These are phyloP conservation scores for Pseudomyrmex concolor DNA, from an alignment of 1,140 invertebrate species.

Conservation along the genomic window DNA sequence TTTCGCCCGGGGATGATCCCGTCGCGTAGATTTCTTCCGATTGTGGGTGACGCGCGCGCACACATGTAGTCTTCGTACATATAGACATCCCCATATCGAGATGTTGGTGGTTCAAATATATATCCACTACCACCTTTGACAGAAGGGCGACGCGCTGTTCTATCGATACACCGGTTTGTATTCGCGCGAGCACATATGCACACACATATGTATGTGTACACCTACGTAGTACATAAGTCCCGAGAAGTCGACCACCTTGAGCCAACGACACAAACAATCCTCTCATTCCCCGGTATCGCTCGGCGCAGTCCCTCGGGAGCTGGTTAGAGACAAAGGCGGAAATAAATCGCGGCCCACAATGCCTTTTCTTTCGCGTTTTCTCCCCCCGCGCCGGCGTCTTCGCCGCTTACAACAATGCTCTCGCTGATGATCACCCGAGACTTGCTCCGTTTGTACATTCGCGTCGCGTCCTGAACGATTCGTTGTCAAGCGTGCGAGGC, in stretches of 20 bases:
- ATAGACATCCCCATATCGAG: conserved; percentile 22
- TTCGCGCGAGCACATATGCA: neutral
- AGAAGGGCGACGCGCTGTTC: neutral
- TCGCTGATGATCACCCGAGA: conserved; percentile 43
- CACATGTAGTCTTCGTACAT: neutral
- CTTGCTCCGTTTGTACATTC: conserved; percentile 9
- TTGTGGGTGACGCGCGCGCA: conserved; percentile 19
- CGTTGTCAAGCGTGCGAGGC: neutral
- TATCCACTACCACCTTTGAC: conserved; percentile 44
- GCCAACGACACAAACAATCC: conserved; percentile 68
- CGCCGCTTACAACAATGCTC: conserved; percentile 56
- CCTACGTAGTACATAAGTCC: conserved; percentile 25
- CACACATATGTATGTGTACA: neutral
- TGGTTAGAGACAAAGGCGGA: conserved; percentile 72
- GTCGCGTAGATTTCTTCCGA: conserved; percentile 52
- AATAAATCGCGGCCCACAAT: conserved; percentile 70
- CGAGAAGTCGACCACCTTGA: conserved; percentile 63
- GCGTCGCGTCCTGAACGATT: neutral
- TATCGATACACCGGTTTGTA: neutral
- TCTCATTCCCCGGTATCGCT: conserved; percentile 70
- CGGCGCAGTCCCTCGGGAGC: conserved; percentile 64
- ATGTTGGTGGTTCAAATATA: conserved; percentile 51
- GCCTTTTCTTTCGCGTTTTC: conserved; percentile 45
- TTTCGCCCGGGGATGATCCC: conserved; percentile 51
- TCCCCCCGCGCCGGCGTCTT: conserved; percentile 10